Conservation (phyloP, 2,113 vertebrate genomes). For the Callaeas wilsoni region DNA sequence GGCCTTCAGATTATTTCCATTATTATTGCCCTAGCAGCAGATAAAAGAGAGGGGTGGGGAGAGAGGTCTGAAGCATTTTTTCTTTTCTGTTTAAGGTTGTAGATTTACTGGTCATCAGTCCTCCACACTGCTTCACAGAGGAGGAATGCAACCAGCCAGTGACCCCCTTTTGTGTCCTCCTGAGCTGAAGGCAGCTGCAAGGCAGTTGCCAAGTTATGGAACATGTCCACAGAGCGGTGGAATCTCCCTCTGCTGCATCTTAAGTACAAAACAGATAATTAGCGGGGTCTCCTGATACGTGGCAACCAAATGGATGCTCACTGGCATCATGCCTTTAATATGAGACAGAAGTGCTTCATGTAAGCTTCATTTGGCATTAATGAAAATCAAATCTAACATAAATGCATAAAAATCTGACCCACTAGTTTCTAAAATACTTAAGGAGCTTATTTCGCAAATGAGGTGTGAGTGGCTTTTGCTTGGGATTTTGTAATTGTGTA, state of each 20-base stretch:
- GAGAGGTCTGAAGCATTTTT: not conserved
- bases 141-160: not conserved
- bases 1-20: not conserved
- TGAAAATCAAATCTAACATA: constrained; percentile 60
- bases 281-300: constrained; percentile 55
- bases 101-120: not conserved
- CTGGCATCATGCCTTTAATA: constrained; percentile 64
- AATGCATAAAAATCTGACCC: constrained; percentile 54
- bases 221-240: not conserved
- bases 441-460: constrained; percentile 60
- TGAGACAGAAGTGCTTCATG: constrained; percentile 46
- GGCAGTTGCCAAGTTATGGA: constrained; percentile 59
- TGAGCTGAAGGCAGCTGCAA: not conserved
- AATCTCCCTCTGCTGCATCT: constrained; percentile 57
- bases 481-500: constrained; percentile 15
- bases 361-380: constrained; percentile 57
- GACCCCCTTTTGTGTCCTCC: not conserved
- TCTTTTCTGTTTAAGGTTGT: not conserved
- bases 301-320: constrained; percentile 55
- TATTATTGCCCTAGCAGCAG: not conserved
- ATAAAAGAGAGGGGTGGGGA: not conserved
- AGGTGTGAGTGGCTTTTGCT: constrained; percentile 43
- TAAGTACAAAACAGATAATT: constrained; percentile 60
- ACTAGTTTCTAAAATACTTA: constrained; percentile 44
- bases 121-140: not conserved